phyloP scores from a whole-genome alignment of 2,113 vertebrate species.

The Bubo scandiacus region DNA sequence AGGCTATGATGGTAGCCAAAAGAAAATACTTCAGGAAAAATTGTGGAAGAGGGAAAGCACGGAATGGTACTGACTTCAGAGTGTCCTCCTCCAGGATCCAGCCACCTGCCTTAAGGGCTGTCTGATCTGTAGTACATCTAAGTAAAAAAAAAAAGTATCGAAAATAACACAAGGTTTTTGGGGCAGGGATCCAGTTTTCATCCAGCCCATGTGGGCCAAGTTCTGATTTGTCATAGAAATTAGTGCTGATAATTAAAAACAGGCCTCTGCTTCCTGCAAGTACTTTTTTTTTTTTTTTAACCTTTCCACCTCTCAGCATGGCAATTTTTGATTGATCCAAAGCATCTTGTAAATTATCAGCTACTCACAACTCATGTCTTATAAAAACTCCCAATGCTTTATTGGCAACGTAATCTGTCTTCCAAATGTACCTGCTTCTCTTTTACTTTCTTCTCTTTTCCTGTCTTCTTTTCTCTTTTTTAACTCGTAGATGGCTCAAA shows the following conservation, averaged over 20 bases:
- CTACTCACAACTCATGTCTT: neutral
- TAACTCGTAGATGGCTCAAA: neutral
- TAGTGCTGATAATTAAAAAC: neutral
- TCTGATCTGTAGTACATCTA: neutral
- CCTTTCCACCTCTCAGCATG: neutral
- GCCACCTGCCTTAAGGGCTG: neutral
- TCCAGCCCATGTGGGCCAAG: neutral
- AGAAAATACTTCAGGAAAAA: neutral
- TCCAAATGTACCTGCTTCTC: neutral
- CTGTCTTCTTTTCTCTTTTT: neutral
- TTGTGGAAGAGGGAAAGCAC: neutral
- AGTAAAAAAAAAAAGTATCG: neutral
- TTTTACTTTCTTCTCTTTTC: neutral
- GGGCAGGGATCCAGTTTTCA: neutral
- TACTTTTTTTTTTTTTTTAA: neutral
- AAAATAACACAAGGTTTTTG: neutral
- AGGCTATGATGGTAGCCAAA: neutral
- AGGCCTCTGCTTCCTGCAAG: neutral
- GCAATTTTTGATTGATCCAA: neutral
- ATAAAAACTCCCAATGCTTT: neutral
- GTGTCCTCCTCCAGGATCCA: neutral
- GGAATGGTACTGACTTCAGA: fast-evolving
- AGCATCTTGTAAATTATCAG: neutral
- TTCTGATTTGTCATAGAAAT: neutral
- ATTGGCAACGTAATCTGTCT: neutral